phyloP scores from a whole-genome alignment of 2,888 invertebrate genomes.

The Mimachlamys varia region DNA sequence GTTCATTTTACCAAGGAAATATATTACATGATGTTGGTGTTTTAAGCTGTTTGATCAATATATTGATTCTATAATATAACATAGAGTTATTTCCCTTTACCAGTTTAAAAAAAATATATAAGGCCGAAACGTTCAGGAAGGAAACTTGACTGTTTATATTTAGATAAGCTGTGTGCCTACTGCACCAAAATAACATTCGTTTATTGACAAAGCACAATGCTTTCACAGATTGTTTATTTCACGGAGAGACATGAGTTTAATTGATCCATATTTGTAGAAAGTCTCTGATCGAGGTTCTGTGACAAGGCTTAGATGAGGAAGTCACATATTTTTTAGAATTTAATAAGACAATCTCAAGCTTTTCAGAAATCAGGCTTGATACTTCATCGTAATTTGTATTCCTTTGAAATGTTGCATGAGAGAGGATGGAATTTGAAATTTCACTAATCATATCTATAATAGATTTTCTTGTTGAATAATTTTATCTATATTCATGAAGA shows the following conservation, averaged over 20 bases:
- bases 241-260: no score
- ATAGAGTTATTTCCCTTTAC: conserved; percentile 2
- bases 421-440: no score
- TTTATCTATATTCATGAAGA: not conserved
- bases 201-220: no score
- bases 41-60: conserved; percentile 5
- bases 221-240: no score
- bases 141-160: not conserved
- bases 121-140: not conserved
- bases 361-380: no score
- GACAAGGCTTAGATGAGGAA: no score
- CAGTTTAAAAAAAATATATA: not conserved
- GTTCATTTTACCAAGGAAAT: conserved; percentile 7
- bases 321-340: no score
- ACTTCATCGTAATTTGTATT: no score
- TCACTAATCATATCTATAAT: no score
- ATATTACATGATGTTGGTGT: conserved; percentile 11
- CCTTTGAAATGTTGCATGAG: no score
- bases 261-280: not conserved
- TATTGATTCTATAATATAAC: not conserved
- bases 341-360: no score
- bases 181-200: not conserved
- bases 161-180: not conserved
- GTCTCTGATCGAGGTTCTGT: not conserved
- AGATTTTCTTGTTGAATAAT: not conserved